Percentiles rank a stretch among this genome's conserved stretches.
phyloP scores from a whole-genome alignment of 2,888 invertebrate genomes.

The Meteorus cinctellus region DNA sequence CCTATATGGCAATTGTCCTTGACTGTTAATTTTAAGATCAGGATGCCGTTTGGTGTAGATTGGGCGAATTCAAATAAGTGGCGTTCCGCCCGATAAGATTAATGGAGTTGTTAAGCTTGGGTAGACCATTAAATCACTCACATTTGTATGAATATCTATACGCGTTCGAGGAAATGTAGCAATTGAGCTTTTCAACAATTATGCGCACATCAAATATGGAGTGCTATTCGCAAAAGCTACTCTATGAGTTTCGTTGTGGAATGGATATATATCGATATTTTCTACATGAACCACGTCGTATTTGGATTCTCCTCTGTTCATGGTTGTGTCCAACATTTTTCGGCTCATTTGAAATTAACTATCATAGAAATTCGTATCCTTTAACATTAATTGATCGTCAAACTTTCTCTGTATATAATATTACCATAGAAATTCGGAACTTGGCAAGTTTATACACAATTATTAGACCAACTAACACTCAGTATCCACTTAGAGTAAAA shows the following conservation, averaged over 20 bases:
- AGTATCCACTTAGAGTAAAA: not conserved
- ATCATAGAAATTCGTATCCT: too few relatives aligned
- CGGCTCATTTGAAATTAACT: too few relatives aligned
- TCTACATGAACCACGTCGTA: too few relatives aligned
- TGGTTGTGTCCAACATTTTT: too few relatives aligned
- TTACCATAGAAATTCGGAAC: not conserved
- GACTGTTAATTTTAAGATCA: constrained; percentile 8
- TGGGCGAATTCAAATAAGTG: constrained; percentile 9
- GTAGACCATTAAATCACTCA: not conserved
- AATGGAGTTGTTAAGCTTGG: constrained; percentile 6
- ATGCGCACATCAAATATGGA: not conserved
- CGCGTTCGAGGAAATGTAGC: not conserved
- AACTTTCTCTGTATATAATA: not conserved
- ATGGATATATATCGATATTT: too few relatives aligned
- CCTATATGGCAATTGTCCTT: not conserved
- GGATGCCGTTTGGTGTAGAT: not conserved
- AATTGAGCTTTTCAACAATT: not conserved
- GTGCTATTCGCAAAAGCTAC: too few relatives aligned
- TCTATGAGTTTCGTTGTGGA: too few relatives aligned
- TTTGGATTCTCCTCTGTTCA: too few relatives aligned
- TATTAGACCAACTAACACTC: not conserved
- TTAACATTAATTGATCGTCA: too few relatives aligned
- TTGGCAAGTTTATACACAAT: not conserved
- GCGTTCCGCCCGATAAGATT: not conserved
- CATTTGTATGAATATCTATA: not conserved